Conservation (phyloP, 2,888 invertebrate genomes). For the Acrobasis repandana region DNA sequence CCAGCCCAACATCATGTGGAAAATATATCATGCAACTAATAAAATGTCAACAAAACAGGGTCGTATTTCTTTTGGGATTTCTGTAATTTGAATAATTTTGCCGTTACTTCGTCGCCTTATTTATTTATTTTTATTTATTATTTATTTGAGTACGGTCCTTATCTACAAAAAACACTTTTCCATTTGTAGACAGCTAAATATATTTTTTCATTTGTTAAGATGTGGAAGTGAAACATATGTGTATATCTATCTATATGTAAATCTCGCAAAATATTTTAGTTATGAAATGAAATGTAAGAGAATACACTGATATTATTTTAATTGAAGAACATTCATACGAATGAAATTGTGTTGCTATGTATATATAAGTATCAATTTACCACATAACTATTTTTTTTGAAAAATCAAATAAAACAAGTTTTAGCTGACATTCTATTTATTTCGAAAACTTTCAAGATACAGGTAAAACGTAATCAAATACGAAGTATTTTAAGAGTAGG, state of each 20-base stretch:
- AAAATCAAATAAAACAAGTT: conserved; percentile 1
- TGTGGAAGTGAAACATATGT: no score
- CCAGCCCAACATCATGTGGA: background rate
- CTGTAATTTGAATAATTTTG: conserved; percentile 1
- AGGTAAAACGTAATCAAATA: background rate
- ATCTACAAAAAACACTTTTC: background rate
- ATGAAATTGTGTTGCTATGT: no score
- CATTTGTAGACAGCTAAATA: background rate
- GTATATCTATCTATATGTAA: no score
- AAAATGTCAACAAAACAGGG: conserved; percentile 1
- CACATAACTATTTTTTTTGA: no score
- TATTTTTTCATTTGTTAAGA: no score
- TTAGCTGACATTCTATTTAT: conserved; percentile 16
- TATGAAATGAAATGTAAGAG: no score
- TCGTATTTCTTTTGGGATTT: background rate
- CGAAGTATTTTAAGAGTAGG: background rate
- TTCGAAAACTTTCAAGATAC: conserved; percentile 1
- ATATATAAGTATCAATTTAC: no score
- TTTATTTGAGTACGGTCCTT: background rate
- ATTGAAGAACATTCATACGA: no score
- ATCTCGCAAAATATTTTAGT: no score
- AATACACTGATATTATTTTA: no score
- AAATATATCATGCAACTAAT: conserved; percentile 11
- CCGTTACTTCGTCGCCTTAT: background rate
- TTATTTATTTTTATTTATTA: no score